phyloP scores from a whole-genome alignment of 1,140 invertebrate species.

The Dreissena rostriformis region DNA sequence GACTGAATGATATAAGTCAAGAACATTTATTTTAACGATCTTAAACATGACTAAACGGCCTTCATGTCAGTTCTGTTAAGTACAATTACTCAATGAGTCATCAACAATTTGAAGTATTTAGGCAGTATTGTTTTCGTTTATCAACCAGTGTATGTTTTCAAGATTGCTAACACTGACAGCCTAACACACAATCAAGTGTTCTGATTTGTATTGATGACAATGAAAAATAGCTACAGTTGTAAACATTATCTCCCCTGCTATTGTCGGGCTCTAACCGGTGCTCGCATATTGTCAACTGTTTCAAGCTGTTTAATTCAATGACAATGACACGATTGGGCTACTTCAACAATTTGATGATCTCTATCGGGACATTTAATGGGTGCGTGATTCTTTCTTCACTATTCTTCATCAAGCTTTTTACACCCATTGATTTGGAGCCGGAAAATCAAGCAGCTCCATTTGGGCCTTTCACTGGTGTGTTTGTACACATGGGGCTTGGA shows the following conservation, averaged over 20 bases:
- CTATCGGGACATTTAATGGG: slow-evolving; percentile 52
- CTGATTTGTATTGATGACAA: slow-evolving; percentile 5
- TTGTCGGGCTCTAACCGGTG: slow-evolving; percentile 40
- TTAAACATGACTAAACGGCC: too few species aligned
- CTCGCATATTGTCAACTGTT: slow-evolving; percentile 29
- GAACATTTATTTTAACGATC: too few species aligned
- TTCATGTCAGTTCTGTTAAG: too few species aligned
- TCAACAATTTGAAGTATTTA: too few species aligned
- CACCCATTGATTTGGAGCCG: slow-evolving; percentile 49
- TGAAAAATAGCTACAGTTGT: slow-evolving; percentile 24
- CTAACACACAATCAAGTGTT: not conserved
- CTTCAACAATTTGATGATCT: slow-evolving; percentile 56
- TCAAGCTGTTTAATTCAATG: slow-evolving; percentile 51
- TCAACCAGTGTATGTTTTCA: too few species aligned
- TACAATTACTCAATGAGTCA: too few species aligned
- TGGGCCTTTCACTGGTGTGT: slow-evolving; percentile 15
- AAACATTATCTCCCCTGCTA: slow-evolving; percentile 39
- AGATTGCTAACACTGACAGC: too few species aligned
- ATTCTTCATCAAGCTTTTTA: slow-evolving; percentile 39
- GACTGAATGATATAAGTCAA: too few species aligned
- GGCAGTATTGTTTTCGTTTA: too few species aligned
- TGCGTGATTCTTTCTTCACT: slow-evolving; percentile 52
- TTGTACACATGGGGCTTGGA: slow-evolving; percentile 51
- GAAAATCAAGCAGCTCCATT: slow-evolving; percentile 18
- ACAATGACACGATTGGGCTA: slow-evolving; percentile 51